A percentile compares a stretch with the other conserved stretches of the same genome.
Conservation (phyloP, 1,140 invertebrate genomes). For the Cydia amplana region DNA sequence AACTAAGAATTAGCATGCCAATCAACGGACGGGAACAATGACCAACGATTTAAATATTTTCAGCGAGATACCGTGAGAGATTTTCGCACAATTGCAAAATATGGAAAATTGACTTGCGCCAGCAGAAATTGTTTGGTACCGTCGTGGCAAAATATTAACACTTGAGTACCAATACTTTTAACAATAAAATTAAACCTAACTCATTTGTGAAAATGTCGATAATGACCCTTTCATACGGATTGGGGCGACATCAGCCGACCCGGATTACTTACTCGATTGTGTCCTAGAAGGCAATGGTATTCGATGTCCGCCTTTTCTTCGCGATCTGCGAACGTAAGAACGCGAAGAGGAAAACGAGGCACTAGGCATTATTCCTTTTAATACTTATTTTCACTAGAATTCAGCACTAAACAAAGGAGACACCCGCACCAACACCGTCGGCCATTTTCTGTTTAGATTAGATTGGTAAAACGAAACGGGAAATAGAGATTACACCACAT, state of each 20-base stretch:
- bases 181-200: constrained; percentile 37
- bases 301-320: constrained; percentile 91
- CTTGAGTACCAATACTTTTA: constrained; percentile 13
- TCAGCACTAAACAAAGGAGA: constrained; percentile 83
- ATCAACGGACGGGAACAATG: constrained; percentile 59
- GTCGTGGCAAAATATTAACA: not conserved
- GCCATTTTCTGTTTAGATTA: constrained; percentile 84
- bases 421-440: constrained; percentile 82
- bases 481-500: constrained; percentile 69
- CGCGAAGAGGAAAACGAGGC: constrained; percentile 92
- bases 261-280: constrained; percentile 81
- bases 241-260: constrained; percentile 68
- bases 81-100: constrained; percentile 37
- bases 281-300: constrained; percentile 90
- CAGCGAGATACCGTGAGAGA: constrained; percentile 33
- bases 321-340: constrained; percentile 90
- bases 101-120: not conserved
- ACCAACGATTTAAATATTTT: constrained; percentile 47
- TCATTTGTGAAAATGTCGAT: constrained; percentile 60
- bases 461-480: constrained; percentile 75
- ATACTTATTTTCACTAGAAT: constrained; percentile 77
- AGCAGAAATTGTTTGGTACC: not conserved
- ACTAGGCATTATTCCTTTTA: constrained; percentile 89
- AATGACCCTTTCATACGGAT: constrained; percentile 65
- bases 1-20: constrained; percentile 54